phyloP scores from a whole-genome alignment of 2,888 invertebrate genomes.

The Barypeithes pellucidus region DNA sequence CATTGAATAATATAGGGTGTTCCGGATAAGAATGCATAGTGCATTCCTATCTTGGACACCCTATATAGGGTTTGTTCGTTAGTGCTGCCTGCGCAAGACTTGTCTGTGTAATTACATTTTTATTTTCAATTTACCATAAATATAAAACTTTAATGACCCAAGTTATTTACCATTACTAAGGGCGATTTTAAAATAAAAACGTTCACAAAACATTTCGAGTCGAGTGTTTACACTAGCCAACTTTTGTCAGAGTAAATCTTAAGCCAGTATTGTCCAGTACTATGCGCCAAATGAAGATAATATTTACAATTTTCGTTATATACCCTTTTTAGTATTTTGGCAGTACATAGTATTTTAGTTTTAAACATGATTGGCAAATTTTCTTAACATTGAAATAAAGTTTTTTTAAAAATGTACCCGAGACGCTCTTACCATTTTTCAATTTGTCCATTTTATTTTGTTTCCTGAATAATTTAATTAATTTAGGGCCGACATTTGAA shows the following conservation, averaged over 20 bases:
- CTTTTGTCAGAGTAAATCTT: constrained; percentile 15
- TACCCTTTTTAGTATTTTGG: constrained; percentile 34
- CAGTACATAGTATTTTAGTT: constrained; percentile 38
- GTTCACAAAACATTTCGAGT: constrained; percentile 12
- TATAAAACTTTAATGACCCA: no score
- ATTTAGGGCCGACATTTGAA: no score
- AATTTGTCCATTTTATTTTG: no score
- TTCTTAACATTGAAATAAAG: not conserved
- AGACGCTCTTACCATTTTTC: not conserved
- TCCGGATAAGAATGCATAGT: no score
- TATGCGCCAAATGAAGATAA: constrained; percentile 39
- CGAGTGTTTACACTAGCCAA: constrained; percentile 23
- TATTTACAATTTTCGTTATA: constrained; percentile 37
- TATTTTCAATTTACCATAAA: no score
- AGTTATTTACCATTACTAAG: no score
- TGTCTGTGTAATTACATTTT: no score
- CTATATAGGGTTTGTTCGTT: no score
- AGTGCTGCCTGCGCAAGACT: no score
- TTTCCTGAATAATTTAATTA: no score
- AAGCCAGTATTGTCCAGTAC: constrained; percentile 48
- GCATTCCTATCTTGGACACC: no score
- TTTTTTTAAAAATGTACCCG: not conserved
- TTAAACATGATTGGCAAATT: constrained; percentile 35
- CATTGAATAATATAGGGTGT: not conserved
- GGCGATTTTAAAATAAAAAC: not conserved